These are phyloP conservation scores for Alsophila aescularia DNA, from an alignment of 2,888 invertebrate species.

Conservation along the genomic window DNA sequence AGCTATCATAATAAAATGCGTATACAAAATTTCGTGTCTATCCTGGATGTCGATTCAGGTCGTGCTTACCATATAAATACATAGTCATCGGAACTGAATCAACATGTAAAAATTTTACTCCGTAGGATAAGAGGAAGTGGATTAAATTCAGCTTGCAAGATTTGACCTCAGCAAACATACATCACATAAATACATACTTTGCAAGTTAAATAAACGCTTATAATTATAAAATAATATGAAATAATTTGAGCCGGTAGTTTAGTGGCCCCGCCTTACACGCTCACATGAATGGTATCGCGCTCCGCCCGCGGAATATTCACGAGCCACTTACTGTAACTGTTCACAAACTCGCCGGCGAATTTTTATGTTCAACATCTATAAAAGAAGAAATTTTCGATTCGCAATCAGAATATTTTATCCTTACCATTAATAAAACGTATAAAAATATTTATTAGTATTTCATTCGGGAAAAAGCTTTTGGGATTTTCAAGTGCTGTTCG, in stretches of 20 bases:
- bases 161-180: too few relatives aligned
- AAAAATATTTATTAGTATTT: conserved; percentile 37
- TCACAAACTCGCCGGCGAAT: conserved; percentile 51
- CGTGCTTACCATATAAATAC: too few relatives aligned
- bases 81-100: too few relatives aligned
- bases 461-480: conserved; percentile 33
- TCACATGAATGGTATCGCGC: conserved; percentile 62
- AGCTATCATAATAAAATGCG: too few relatives aligned
- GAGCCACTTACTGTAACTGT: conserved; percentile 62
- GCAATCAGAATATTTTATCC: conserved; percentile 46
- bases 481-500: conserved; percentile 20
- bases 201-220: conserved; percentile 12
- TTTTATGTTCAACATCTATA: conserved; percentile 53
- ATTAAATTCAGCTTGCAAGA: too few relatives aligned
- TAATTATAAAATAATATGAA: conserved; percentile 18
- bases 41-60: too few relatives aligned
- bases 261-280: conserved; percentile 48
- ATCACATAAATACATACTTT: too few relatives aligned
- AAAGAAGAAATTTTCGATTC: conserved; percentile 46
- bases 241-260: conserved; percentile 32
- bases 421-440: conserved; percentile 35
- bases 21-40: too few relatives aligned
- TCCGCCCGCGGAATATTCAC: conserved; percentile 62
- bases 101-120: too few relatives aligned
- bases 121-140: too few relatives aligned